Base-by-base conservation (phyloP, 2,888 invertebrate genomes). In the Pollenia griseotomentosa region DNA sequence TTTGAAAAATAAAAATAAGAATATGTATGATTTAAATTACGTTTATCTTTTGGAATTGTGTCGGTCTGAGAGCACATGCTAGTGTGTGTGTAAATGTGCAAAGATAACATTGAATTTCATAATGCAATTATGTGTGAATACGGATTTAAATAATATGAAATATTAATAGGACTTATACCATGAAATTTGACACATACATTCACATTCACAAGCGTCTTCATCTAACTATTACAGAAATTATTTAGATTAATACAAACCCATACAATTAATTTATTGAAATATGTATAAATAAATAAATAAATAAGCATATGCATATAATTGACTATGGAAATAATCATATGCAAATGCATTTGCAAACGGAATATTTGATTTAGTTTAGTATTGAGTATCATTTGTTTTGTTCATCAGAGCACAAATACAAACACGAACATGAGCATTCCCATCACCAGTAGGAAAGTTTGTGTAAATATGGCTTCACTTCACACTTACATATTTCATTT, bases 91-190 rank as follows among this genome's bases (percentile, higher is more conserved):
- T 14, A 9, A 2, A 44, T 44, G 8, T 19, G 19, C 19, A 16
- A 53, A 61, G 75, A 82, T 68, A 53, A 53, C 10, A 46, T 75
- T 40, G 61, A 75, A 68, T 75, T 46, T 61, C 46, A 68, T 75
- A 82, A 82, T 61, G 16, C 51, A 75, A 75, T 75, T 75, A 75
- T 75, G n/a, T 70, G 59, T 79, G 48, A 68, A 70, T 40, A 42
- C 9, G 55, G 14, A 55, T 81, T 65, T 74, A 66, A 82, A 73
- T 73, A 33, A 55, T 65, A 16, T 73, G 10, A 73, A 42, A 74
- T 74, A 42, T 66, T 66, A 66, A 74, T 66, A 10, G n/a, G 14
- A 57, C 65, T 1, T n/a, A 33, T 57, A 48, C 3, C 11, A 8
- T 42, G 9, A 16, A 23, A 65, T 23, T 33, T 44, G n/a, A 23